phyloP scores from a whole-genome alignment of 2,888 invertebrate genomes.

The Achlya flavicornis region DNA sequence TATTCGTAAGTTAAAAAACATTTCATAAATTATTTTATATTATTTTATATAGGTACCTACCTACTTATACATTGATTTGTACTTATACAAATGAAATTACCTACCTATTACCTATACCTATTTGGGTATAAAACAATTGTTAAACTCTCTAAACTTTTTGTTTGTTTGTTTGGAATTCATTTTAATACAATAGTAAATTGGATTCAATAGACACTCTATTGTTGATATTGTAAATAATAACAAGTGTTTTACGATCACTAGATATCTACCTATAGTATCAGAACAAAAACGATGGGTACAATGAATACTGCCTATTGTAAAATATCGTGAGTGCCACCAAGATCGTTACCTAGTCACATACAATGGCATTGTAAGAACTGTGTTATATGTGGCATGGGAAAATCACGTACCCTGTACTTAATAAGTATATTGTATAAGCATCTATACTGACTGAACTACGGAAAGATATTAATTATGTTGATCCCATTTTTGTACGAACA shows the following conservation, averaged over 20 bases:
- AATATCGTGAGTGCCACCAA: constrained; percentile 32
- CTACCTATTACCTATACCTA: no score
- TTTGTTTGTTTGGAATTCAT: not conserved
- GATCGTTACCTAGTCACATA: constrained; percentile 14
- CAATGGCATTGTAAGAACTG: not conserved
- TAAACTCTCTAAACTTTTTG: not conserved
- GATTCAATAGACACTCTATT: constrained; percentile 18
- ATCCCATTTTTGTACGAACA: not conserved
- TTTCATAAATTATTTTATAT: not conserved
- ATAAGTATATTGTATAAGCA: not conserved
- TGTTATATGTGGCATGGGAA: not conserved
- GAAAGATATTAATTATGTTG: not conserved
- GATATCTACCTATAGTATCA: not conserved
- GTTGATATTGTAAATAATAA: constrained; percentile 27
- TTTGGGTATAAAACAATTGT: no score
- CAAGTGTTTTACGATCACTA: constrained; percentile 31
- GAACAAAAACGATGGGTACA: constrained; percentile 1
- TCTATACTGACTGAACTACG: not conserved
- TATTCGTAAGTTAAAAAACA: constrained; percentile 68
- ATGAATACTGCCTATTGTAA: constrained; percentile 19
- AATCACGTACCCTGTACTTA: not conserved
- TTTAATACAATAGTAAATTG: not conserved
- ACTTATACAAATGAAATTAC: no score
- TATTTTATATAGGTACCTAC: no score
- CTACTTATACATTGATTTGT: no score